Evolutionary conservation across 2,797 vertebrate species (phyloP).

Genomic region (Danio kyathit): DNA sequence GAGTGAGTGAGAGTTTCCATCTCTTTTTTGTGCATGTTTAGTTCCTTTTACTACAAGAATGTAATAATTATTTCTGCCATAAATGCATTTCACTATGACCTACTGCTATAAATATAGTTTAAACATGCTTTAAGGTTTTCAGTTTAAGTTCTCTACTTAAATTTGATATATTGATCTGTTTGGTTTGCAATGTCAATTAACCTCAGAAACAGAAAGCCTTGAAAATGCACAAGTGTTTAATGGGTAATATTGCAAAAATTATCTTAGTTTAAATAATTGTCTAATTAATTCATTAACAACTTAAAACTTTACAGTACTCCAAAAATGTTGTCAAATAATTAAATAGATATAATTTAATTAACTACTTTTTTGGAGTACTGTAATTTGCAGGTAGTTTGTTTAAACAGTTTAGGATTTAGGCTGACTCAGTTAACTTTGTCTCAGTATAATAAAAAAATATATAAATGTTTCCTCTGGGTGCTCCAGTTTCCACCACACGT

Average conservation of each 20-base stretch:
- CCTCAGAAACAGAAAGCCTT: not conserved
- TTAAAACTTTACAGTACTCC: too few species aligned
- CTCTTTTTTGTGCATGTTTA: not conserved
- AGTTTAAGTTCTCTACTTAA: not conserved
- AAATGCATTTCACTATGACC: not conserved
- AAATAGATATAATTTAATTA: too few species aligned
- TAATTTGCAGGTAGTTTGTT: too few species aligned
- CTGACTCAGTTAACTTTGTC: too few species aligned
- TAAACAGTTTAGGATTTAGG: too few species aligned
- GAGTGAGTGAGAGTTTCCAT: conserved; percentile 80
- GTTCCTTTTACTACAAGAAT: not conserved
- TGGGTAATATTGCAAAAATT: not conserved
- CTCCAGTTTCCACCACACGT: too few species aligned
- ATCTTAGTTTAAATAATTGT: too few species aligned
- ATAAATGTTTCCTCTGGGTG: too few species aligned
- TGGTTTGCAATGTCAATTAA: not conserved
- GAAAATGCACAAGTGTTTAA: not conserved
- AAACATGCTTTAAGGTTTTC: not conserved
- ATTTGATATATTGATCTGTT: not conserved
- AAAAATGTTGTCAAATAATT: too few species aligned
- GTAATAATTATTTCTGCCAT: not conserved
- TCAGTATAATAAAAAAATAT: too few species aligned
- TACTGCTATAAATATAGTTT: not conserved
- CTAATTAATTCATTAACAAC: too few species aligned
- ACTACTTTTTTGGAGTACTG: too few species aligned